Conservation (phyloP, 2,888 invertebrate genomes). For the Drosophila aldrichi region DNA sequence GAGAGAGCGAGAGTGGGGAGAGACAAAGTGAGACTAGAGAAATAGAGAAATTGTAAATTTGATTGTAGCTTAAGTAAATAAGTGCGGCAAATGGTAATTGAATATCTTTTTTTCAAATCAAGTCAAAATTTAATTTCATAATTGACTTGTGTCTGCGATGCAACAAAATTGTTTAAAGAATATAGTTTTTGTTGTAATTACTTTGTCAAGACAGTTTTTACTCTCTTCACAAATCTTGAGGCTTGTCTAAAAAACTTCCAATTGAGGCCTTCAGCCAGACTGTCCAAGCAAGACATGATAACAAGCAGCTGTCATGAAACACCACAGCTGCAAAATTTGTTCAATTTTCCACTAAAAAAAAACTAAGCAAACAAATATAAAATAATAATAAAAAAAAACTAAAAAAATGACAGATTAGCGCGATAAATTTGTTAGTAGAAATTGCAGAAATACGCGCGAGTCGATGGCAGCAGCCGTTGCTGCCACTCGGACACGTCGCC, state of each 20-base stretch:
- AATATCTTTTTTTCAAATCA: neutral
- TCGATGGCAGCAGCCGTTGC: conserved; percentile 57
- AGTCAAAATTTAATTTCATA: conserved; percentile 8
- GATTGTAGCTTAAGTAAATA: conserved; percentile 16
- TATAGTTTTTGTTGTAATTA: neutral
- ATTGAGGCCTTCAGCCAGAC: neutral
- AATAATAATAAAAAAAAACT: conserved; percentile 1
- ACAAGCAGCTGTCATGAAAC: conserved; percentile 36
- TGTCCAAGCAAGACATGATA: conserved; percentile 30
- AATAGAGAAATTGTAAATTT: too few relatives aligned
- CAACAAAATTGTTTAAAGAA: neutral
- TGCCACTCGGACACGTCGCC: conserved; percentile 54
- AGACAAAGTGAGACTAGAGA: neutral
- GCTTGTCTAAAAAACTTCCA: neutral
- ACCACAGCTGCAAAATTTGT: conserved; percentile 37
- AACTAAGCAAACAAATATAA: conserved; percentile 6
- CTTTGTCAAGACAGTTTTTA: neutral
- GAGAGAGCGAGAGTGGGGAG: neutral
- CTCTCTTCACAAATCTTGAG: neutral
- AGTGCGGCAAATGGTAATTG: conserved; percentile 5
- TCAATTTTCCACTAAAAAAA: conserved; percentile 13
- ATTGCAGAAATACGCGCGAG: conserved; percentile 17
- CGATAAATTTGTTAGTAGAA: conserved; percentile 33
- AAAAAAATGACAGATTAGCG: conserved; percentile 58
- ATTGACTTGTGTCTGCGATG: neutral